These are phyloP conservation scores for Aleiodes sp. DNA, from an alignment of 1,140 invertebrate species.

Conservation along the genomic window DNA sequence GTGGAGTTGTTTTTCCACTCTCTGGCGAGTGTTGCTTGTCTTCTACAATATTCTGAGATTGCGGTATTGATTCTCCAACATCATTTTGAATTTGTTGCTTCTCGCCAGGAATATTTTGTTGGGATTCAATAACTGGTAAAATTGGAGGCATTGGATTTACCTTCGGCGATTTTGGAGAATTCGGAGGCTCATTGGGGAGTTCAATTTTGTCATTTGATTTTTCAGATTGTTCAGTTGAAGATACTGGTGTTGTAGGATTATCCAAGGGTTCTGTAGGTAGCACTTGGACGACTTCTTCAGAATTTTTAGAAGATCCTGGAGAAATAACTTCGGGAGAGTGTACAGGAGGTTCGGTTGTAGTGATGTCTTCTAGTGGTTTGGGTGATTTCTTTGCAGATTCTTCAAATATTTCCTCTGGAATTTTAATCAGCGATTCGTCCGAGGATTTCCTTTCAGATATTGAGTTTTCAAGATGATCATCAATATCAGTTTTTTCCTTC, in stretches of 20 bases:
- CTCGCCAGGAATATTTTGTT: background rate
- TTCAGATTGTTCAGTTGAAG: constrained; percentile 25
- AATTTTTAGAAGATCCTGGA: background rate
- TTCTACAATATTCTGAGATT: constrained; percentile 50
- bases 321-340: background rate
- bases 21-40: constrained; percentile 61
- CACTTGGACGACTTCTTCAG: background rate
- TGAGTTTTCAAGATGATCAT: background rate
- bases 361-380: background rate
- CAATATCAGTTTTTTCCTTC: background rate
- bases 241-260: too few species aligned
- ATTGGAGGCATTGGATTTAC: background rate
- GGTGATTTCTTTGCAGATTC: background rate
- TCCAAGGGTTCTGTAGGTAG: too few species aligned
- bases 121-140: too few species aligned
- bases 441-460: background rate
- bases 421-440: too few species aligned
- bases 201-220: constrained; percentile 20
- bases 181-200: background rate
- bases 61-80: constrained; percentile 30
- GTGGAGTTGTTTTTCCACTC: constrained; percentile 70
- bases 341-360: constrained; percentile 16
- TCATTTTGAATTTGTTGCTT: background rate
- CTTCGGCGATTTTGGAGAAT: background rate
- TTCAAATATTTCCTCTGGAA: background rate